Evolutionary conservation across 1,140 invertebrate genomes (phyloP).

Genomic region (Drosophila pectinifera): DNA sequence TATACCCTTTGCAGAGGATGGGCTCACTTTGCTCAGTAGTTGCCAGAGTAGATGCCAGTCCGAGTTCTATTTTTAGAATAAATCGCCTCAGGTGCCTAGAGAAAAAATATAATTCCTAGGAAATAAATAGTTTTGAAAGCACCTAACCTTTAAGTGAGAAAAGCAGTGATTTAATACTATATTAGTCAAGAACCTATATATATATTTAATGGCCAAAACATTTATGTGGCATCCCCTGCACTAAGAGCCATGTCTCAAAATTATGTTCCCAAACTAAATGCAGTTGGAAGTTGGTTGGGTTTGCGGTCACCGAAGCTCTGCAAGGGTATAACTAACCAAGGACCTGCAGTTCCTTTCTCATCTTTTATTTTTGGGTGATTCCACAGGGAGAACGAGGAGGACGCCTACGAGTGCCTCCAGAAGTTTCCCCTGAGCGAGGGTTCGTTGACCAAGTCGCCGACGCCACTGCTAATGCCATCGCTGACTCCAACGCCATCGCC

Average conservation of each 20-base stretch:
- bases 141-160: too few species aligned
- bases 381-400: constrained; percentile 61
- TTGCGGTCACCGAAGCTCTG: constrained; percentile 1
- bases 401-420: constrained; percentile 38
- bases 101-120: background rate
- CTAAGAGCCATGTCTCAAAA: background rate
- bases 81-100: background rate
- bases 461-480: constrained; percentile 23
- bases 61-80: background rate
- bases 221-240: too few species aligned
- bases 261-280: background rate
- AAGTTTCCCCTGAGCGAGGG: constrained; percentile 58
- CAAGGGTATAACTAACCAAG: constrained; percentile 1
- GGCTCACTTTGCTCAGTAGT: background rate
- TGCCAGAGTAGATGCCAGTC: background rate
- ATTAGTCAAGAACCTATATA: background rate
- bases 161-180: background rate
- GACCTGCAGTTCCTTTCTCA: constrained; percentile 16
- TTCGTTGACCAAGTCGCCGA: constrained; percentile 71
- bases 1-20: constrained; percentile 5
- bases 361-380: constrained; percentile 6
- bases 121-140: background rate
- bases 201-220: too few species aligned
- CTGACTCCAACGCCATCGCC: constrained; percentile 31
- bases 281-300: too few species aligned